These are phyloP conservation scores for Galeopsomyia nigrocyanea DNA, from an alignment of 2,888 invertebrate species.

Conservation along the genomic window DNA sequence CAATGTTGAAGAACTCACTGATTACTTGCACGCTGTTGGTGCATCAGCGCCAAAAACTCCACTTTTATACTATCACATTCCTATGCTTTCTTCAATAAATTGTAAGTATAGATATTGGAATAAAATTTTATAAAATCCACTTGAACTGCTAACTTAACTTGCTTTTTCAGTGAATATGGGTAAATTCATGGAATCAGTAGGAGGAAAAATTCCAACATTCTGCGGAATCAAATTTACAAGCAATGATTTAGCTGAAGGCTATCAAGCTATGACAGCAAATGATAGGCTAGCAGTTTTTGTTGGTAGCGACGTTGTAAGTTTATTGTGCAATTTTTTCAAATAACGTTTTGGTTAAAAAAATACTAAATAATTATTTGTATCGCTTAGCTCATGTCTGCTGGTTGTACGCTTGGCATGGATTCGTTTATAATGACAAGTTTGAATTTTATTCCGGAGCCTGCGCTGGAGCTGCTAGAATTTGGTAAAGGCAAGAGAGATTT, in stretches of 20 bases:
- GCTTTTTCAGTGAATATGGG: constrained; percentile 79
- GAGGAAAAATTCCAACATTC: constrained; percentile 78
- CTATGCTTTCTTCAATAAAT: constrained; percentile 23
- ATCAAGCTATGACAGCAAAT: constrained; percentile 72
- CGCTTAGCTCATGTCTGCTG: constrained; percentile 76
- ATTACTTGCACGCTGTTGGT: constrained; percentile 78
- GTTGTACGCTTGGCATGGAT: constrained; percentile 77
- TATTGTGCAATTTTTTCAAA: not conserved
- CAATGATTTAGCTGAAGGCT: constrained; percentile 78
- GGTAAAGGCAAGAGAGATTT: constrained; percentile 69
- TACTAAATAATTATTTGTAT: constrained; percentile 5
- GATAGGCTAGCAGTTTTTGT: constrained; percentile 75
- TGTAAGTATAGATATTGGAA: constrained; percentile 19
- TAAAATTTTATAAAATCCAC: too few relatives aligned
- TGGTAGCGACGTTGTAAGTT: constrained; percentile 77
- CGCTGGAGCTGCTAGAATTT: constrained; percentile 72
- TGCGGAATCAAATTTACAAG: constrained; percentile 88
- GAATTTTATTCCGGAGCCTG: constrained; percentile 76
- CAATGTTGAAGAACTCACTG: constrained; percentile 73
- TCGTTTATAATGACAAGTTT: constrained; percentile 80
- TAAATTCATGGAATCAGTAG: constrained; percentile 75
- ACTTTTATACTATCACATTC: constrained; percentile 82
- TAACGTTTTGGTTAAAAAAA: constrained; percentile 3
- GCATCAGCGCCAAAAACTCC: constrained; percentile 83
- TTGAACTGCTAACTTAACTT: not conserved